phyloP scores from a whole-genome alignment of 2,113 vertebrate species.

The Ammodytes marinus region DNA sequence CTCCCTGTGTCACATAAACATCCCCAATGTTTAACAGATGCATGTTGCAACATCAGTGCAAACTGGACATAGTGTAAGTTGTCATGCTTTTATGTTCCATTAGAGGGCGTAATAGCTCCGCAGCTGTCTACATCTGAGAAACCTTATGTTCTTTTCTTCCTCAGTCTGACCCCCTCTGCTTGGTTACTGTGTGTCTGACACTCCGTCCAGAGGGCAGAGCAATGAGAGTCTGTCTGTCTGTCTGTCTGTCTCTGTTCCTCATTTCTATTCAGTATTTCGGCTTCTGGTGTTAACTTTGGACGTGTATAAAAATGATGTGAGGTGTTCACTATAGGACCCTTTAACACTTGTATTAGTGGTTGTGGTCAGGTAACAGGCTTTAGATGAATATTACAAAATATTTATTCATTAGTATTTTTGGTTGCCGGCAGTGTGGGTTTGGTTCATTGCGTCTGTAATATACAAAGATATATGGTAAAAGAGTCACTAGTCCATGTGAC shows the following conservation, averaged over 20 bases:
- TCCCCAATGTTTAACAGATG: neutral
- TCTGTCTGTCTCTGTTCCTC: neutral
- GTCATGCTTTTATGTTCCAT: conserved; percentile 17
- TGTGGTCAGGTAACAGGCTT: neutral
- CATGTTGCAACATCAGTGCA: neutral
- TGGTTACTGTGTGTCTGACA: neutral
- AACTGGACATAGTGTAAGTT: neutral
- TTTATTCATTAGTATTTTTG: neutral
- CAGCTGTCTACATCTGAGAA: neutral
- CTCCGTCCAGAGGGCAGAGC: conserved; percentile 1
- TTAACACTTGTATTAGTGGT: neutral
- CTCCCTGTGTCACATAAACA: neutral
- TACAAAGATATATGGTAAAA: neutral
- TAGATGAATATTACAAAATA: neutral
- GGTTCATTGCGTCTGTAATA: neutral
- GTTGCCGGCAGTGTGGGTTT: neutral
- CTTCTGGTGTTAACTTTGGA: conserved; percentile 9
- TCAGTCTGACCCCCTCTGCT: neutral
- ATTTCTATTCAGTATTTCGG: conserved; percentile 19
- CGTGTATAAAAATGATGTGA: neutral
- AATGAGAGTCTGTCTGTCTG: neutral
- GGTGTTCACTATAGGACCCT: neutral
- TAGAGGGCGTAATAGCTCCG: conserved; percentile 44
- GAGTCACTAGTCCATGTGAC: too few relatives aligned
- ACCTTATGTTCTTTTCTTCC: conserved; percentile 10